phyloP scores from a whole-genome alignment of 1,140 invertebrate species.

The Cotesia typhae region DNA sequence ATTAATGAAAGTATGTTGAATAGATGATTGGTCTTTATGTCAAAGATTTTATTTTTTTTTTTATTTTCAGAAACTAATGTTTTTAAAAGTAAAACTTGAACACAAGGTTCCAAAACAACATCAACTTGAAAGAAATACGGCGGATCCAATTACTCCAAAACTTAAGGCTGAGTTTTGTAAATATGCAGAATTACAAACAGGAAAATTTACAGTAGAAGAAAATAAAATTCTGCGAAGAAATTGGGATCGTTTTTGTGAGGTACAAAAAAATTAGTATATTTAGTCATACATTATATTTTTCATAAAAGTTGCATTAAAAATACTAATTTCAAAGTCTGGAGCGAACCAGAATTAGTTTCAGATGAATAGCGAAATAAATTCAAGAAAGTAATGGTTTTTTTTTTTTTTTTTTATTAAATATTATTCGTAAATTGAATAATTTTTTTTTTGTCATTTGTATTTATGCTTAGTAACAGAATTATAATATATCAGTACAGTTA shows the following conservation, averaged over 20 bases:
- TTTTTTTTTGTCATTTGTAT: too few relatives aligned
- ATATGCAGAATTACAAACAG: conserved; percentile 48
- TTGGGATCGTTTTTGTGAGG: conserved; percentile 59
- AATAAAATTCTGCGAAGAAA: conserved; percentile 54
- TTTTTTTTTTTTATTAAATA: too few relatives aligned
- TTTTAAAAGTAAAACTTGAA: conserved; percentile 45
- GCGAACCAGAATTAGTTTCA: too few relatives aligned
- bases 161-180: conserved; percentile 45
- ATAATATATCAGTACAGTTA: too few relatives aligned
- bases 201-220: conserved; percentile 46
- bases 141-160: conserved; percentile 32
- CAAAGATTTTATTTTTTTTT: conserved; percentile 13
- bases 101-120: conserved; percentile 56
- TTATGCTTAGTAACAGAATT: too few relatives aligned
- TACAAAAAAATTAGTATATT: conserved; percentile 25
- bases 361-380: too few relatives aligned
- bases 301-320: too few relatives aligned
- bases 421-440: too few relatives aligned
- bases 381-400: too few relatives aligned
- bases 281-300: too few relatives aligned
- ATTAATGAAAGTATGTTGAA: too few relatives aligned
- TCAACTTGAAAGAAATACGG: conserved; percentile 46
- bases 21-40: neutral
- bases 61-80: conserved; percentile 47
- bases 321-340: too few relatives aligned